Base-by-base conservation (phyloP, 2,797 vertebrate species). In the Rhinogobio ventralis region DNA sequence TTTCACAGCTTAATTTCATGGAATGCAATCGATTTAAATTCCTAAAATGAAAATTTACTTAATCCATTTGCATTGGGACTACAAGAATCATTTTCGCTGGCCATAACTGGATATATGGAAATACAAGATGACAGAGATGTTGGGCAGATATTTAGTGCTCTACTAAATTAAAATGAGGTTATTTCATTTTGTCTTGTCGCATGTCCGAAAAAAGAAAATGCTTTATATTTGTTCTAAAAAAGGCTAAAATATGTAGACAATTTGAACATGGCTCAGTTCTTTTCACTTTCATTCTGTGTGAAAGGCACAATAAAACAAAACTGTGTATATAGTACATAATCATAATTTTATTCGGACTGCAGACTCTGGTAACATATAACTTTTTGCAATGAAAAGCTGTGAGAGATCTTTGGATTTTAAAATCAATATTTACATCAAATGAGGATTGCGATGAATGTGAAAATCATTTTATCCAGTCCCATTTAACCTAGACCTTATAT, bases 11-110 rank as follows among this genome's bases (percentile, higher is more conserved):
- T 80, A 23, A 79, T 66, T 51, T 79, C 13, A 79, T 46, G 13
- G 49, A 33, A 39, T 42, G 1, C 20, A 57, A 81, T 25, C 79
- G 3, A 14, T 81, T 55, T 39, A n/a, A 51, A 81, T 71, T 51
- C 33, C 39, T n/a, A 5, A 80, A 80, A 36, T 64, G 57, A 13
- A 53, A 80, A 80, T 71, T n/a, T 81, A 39, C 33, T 68, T 19
- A 68, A n/a, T 51, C 8, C 42, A 81, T 69, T 69, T 81, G 33
- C 66, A 11, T 36, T 81, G 66, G 64, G 79, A 19, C 33, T 36
- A 39, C 49, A 55, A 71, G 14, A 71, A 81, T 57, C 71, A 51
- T 71, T 25, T 55, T 28, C 3, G 2, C n/a, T 39, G 30, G 28
- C 28, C 42, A 51, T 23, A 79, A 77, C 23, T 62, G 15, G 23